Evolutionary conservation across 2,888 invertebrate species (phyloP).

Genomic region (Tinea trinotella): DNA sequence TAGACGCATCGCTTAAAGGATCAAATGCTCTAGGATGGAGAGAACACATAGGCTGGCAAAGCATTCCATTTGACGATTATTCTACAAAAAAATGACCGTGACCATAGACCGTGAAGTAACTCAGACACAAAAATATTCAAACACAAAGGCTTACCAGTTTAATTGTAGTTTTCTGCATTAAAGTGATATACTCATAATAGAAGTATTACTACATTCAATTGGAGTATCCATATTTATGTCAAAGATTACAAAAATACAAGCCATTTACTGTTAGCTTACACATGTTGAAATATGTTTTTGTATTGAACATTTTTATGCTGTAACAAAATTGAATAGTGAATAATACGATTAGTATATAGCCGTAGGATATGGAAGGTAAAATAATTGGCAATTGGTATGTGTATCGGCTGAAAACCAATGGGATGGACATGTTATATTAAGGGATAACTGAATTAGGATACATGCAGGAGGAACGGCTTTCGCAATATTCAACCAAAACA

Average conservation of each 20-base stretch:
- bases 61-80: too few relatives aligned
- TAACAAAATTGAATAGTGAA: background rate
- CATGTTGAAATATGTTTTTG: background rate
- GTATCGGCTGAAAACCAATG: background rate
- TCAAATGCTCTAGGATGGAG: too few relatives aligned
- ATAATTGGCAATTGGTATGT: conserved; percentile 1
- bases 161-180: too few relatives aligned
- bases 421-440: conserved; percentile 4
- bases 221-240: background rate
- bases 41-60: too few relatives aligned
- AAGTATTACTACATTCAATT: conserved; percentile 8
- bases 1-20: too few relatives aligned
- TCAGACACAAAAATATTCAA: too few relatives aligned
- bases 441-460: background rate
- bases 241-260: background rate
- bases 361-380: background rate
- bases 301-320: background rate
- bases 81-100: too few relatives aligned
- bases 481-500: too few relatives aligned
- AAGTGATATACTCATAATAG: too few relatives aligned
- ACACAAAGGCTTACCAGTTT: too few relatives aligned
- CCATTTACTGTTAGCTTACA: background rate
- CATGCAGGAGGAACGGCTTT: too few relatives aligned
- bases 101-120: too few relatives aligned
- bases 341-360: background rate